Base-by-base conservation (phyloP, 1,140 invertebrate species). In the Cyclina sinensis region DNA sequence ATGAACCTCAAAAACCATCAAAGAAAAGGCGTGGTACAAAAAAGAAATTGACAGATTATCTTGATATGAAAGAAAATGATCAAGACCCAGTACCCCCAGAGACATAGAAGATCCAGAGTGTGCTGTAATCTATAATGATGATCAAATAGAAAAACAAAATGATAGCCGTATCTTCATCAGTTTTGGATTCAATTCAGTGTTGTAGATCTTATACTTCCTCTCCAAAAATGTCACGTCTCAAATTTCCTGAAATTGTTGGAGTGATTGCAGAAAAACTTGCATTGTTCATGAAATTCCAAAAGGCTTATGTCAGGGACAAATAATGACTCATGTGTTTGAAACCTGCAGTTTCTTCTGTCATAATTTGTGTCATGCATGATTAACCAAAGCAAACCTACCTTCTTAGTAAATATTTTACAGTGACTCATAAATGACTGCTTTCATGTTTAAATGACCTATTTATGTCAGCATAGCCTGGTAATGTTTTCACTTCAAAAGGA, bases 1-100 rank as follows among this genome's bases (percentile, higher is more conserved):
- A 94, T 85, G 94, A 95, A 73, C 94, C 95, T 27, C 94, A 95
- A 90, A 95, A 95, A 92, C 92, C 94, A 46, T 95, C 94, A 89
- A 95, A 95, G 90, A 93, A 94, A 81, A 90, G 91, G 24, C 88
- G 92, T 30, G 89, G 92, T 74, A 54, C 86, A 70, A 65, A 89
- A 89, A 73, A 68, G 57, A 78, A 57, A 70, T 24, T 76, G 73
- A 39, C 68, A 74, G 79, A 81, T 30, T 65, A 46, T 54, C 35
- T 54, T 30, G 83, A 86, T 37, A 76, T 46, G 24, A 86, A 86
- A 27, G 83, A 86, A 51, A 86, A 86, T 76, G 83, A 86, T 16
- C 54, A 24, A 14, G 79, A 81, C 7, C 3, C 46, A 27, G 14
- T 21, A 24, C n/a, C 74, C 7, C 43, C 74, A 24, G 32, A 62